A percentile compares a stretch with the other conserved stretches of the same genome.
Conservation (phyloP, 2,888 invertebrate genomes). For the Ctena decussata region DNA sequence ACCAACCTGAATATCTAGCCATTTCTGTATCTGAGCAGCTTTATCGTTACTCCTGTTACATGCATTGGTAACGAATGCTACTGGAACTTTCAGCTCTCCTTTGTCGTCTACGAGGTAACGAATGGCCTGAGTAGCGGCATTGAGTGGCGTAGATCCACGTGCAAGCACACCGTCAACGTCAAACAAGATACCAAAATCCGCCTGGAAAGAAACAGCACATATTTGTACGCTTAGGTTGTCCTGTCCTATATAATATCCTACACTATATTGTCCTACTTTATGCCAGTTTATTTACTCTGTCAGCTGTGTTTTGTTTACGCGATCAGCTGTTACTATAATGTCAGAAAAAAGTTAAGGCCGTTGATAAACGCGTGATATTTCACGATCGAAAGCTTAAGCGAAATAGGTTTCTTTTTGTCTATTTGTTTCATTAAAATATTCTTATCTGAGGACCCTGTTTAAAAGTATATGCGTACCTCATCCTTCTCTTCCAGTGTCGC, state of each 20-base stretch:
- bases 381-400: too few species aligned
- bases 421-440: too few species aligned
- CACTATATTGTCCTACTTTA: too few species aligned
- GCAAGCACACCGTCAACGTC: slow-evolving; percentile 87
- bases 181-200: slow-evolving; percentile 86
- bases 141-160: slow-evolving; percentile 83
- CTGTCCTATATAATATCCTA: too few species aligned
- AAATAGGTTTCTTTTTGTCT: too few species aligned
- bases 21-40: slow-evolving; percentile 82
- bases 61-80: slow-evolving; percentile 86
- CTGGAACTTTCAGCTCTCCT: slow-evolving; percentile 83
- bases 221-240: too few species aligned
- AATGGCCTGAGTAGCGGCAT: slow-evolving; percentile 80
- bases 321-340: slow-evolving; percentile 2
- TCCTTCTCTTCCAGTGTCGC: neutral
- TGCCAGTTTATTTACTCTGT: neutral
- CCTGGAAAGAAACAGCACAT: slow-evolving; percentile 80
- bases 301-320: neutral
- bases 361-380: too few species aligned
- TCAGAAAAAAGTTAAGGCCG: neutral
- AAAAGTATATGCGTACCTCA: neutral
- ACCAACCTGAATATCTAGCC: slow-evolving; percentile 83
- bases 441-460: too few species aligned
- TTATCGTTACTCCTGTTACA: slow-evolving; percentile 84
- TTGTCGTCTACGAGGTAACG: slow-evolving; percentile 80